These are phyloP conservation scores for Oostethus manadensis DNA, from an alignment of 2,113 vertebrate genomes.

Conservation along the genomic window DNA sequence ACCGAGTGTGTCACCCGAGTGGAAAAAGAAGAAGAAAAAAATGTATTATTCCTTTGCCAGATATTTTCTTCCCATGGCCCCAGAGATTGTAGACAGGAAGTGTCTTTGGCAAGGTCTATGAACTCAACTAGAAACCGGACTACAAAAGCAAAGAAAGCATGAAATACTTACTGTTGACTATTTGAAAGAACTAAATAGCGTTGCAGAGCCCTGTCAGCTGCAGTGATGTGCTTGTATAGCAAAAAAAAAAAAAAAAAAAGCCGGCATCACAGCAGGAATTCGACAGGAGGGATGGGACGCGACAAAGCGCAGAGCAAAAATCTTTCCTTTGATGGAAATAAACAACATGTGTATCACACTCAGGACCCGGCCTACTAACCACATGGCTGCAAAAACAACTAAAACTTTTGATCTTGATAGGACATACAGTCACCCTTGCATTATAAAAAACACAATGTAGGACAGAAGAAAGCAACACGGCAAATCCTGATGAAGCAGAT, in stretches of 20 bases:
- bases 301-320: slow-evolving; percentile 17
- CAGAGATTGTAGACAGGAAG: slow-evolving; percentile 17
- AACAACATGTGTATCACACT: slow-evolving; percentile 1
- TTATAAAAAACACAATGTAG: not conserved
- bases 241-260: slow-evolving; percentile 1
- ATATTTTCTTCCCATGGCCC: slow-evolving; percentile 35
- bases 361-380: not conserved
- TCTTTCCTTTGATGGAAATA: slow-evolving; percentile 2
- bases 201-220: slow-evolving; percentile 3
- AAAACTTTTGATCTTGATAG: not conserved
- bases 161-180: slow-evolving; percentile 10
- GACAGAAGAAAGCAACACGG: not conserved
- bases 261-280: slow-evolving; percentile 23
- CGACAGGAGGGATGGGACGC: slow-evolving; percentile 27
- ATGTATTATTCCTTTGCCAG: slow-evolving; percentile 28
- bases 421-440: not conserved
- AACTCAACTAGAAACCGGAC: slow-evolving; percentile 28
- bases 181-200: not conserved
- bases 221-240: slow-evolving; percentile 14
- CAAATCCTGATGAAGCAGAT: not conserved
- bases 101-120: slow-evolving; percentile 30
- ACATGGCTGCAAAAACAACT: not conserved
- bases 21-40: slow-evolving; percentile 10
- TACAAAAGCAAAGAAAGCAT: slow-evolving; percentile 11
- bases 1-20: slow-evolving; percentile 17